phyloP scores from a whole-genome alignment of 2,888 invertebrate species.

The Lepidochrysops patricia region DNA sequence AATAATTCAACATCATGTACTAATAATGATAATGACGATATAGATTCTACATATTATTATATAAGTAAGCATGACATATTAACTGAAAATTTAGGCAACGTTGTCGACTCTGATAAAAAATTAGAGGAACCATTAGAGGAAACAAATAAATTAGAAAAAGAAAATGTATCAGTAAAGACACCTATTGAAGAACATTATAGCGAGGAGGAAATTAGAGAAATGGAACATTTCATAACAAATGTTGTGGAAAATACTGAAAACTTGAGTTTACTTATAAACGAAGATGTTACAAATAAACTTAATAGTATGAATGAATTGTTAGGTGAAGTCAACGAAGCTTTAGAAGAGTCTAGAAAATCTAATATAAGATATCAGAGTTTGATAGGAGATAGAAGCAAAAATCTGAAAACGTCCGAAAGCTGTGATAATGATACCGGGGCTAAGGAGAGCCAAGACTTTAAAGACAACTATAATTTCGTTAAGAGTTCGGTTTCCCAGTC shows the following conservation, averaged over 20 bases:
- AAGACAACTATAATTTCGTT: slow-evolving; percentile 21
- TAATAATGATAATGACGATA: background rate
- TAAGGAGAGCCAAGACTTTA: slow-evolving; percentile 20
- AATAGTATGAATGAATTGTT: slow-evolving; percentile 65
- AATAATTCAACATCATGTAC: background rate
- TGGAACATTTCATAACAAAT: slow-evolving; percentile 54
- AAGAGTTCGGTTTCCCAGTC: slow-evolving; percentile 35
- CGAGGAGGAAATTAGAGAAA: slow-evolving; percentile 53
- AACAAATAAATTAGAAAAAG: slow-evolving; percentile 43
- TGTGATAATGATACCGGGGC: background rate
- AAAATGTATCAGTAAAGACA: slow-evolving; percentile 43
- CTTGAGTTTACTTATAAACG: slow-evolving; percentile 54
- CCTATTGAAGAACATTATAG: slow-evolving; percentile 41
- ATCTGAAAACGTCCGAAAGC: background rate
- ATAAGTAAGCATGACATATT: no score
- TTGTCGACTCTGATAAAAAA: slow-evolving; percentile 6
- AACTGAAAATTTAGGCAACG: no score
- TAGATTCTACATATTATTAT: background rate
- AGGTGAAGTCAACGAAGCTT: slow-evolving; percentile 58
- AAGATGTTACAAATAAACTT: slow-evolving; percentile 65
- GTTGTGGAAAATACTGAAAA: slow-evolving; percentile 64
- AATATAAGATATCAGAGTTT: slow-evolving; percentile 53
- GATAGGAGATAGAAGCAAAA: slow-evolving; percentile 38
- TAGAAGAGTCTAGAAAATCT: slow-evolving; percentile 59
- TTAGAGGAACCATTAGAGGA: slow-evolving; percentile 35